phyloP scores from a whole-genome alignment of 92 coral and sea anemone species.

The Meandrina meandrites region DNA sequence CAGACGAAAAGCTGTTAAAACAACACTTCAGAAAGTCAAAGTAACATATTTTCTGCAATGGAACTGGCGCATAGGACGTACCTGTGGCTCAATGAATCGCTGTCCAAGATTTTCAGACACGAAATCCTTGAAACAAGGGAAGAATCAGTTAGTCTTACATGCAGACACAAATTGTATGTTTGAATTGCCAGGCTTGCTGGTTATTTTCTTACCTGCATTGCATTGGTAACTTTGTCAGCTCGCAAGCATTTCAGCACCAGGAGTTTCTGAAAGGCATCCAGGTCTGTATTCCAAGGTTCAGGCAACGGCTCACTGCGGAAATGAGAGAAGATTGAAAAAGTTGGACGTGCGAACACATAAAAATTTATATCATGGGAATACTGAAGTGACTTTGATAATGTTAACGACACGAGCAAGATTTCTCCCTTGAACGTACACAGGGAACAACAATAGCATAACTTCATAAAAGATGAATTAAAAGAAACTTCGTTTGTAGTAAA shows the following conservation, averaged over 20 bases:
- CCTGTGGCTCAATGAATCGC: slow-evolving; percentile 98
- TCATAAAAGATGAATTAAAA: too few relatives aligned
- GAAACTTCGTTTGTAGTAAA: too few relatives aligned
- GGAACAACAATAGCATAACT: too few relatives aligned
- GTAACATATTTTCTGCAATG: neutral
- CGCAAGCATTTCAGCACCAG: slow-evolving; percentile 90
- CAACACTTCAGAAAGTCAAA: neutral
- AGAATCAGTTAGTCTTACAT: neutral
- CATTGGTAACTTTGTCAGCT: slow-evolving; percentile 95
- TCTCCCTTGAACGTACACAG: too few relatives aligned
- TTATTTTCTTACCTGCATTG: slow-evolving; percentile 79
- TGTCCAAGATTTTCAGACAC: slow-evolving; percentile 97
- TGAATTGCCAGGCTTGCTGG: neutral
- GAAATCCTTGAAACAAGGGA: slow-evolving; percentile 64
- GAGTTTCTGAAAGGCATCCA: slow-evolving; percentile 90
- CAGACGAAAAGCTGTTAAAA: neutral
- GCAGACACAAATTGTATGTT: neutral
- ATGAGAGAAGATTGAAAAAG: neutral
- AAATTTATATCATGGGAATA: too few relatives aligned
- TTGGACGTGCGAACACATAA: neutral
- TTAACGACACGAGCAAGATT: too few relatives aligned
- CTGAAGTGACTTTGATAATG: too few relatives aligned
- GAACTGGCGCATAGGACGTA: slow-evolving; percentile 6
- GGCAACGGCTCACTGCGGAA: slow-evolving; percentile 80
- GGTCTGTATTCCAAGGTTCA: slow-evolving; percentile 87